Base-by-base conservation (phyloP, 2,888 invertebrate species). In the Lepidochrysops patricia region DNA sequence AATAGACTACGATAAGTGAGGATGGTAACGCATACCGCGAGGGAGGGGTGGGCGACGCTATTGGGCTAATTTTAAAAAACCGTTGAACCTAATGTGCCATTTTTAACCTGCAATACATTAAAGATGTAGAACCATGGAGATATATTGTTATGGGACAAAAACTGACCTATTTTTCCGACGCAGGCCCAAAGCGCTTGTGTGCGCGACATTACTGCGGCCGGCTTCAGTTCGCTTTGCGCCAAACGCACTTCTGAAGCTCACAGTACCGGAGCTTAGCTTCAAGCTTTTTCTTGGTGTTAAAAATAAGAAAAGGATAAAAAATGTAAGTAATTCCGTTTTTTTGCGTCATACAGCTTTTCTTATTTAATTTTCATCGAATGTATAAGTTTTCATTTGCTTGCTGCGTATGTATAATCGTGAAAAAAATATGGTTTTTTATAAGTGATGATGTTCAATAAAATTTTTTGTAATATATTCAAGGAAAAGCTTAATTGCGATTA, bases 121-220 rank as follows among this genome's bases (percentile, higher is more conserved):
- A 50, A 57, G 15, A 43, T 43, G 23, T 50, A 50, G 13, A 4
- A 5, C 23, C 49, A 50, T 49, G 50, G 50, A 50, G 26, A 29
- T 52, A 29, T 52, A 52, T 52, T 57, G 57, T 35, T 26, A n/a
- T 27, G 54, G 43, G 15, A 54, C 50, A 49, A 60, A 57, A 57
- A 19, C 19, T 63, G 58, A 64, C 63, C 62, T 60, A 60, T n/a
- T 54, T 60, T 50, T 34, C 19, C 63, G 66, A 66, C 67, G 67
- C 73, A 75, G 69, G 67, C 68, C 70, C 64, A 52, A 61, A 76
- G 64, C 70, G 66, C 57, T 79, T 84, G 64, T 82, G 78, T 69
- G 43, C 70, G 67, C 76, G 83, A 84, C 65, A 57, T 74, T 80
- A 89, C 87, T 89, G 88, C 88, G 82, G 85, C 84, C 82, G 73